Evolutionary conservation across 1,140 invertebrate species (phyloP), one percentile per base, ranked within the genome.

Genomic region (Condylostylus longicornis): DNA sequence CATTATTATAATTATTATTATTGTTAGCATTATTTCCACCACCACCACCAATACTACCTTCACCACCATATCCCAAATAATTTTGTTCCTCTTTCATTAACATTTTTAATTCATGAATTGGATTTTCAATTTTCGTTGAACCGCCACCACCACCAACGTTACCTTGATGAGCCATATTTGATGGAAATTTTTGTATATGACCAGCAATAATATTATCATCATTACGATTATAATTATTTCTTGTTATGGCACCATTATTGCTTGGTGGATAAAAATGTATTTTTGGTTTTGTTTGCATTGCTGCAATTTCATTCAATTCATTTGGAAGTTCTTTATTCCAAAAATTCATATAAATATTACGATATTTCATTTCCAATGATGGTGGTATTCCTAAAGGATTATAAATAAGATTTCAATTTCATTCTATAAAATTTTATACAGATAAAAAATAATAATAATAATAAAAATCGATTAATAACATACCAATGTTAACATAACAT

Each of bases 401-500:
- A 19, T 23, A 42, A 37, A 29, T 28, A 17, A 18, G 8, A 33
- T 17, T 33, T 31, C 15, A 23, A 6, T 23, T 12, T 12, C 6
- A 23, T n/a, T n/a, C n/a, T n/a, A n/a, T n/a, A 6, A 28, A 18
- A 12, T 36, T n/a, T 28, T 18, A 4, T 36, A 27, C 12, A n/a
- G 22, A 22, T 25, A 35, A 10, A 28, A 5, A 5, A 28, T 18
- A 1, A 32, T 18, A 18, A 2, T 19, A 33, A 18, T 35, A 37
- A 37, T 18, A 29, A 28, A 29, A 5, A 37, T 25, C 13, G 6
- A n/a, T 6, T 37, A 25, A 25, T 8, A 17, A 54, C 66, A 71
- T 68, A 86, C 82, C 78, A 30, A 88, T 62, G 61, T 75, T 73
- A 17, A 87, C 63, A 61, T 82, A 88, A 12, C 70, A 70, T 50